phyloP scores from a whole-genome alignment of 2,888 invertebrate genomes.

The Synergus gifuensis region DNA sequence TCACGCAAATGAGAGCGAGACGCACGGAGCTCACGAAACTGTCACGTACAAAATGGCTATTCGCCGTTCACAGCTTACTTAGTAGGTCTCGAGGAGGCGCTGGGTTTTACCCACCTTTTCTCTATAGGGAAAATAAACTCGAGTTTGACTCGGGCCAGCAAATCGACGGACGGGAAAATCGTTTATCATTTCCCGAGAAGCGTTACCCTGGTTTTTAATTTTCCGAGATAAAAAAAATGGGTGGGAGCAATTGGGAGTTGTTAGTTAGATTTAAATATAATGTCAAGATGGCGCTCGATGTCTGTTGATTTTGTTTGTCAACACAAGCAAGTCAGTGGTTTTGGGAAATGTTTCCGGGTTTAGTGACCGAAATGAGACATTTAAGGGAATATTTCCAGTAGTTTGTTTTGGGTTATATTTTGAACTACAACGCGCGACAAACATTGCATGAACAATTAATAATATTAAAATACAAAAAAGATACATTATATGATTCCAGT shows the following conservation, averaged over 20 bases:
- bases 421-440: neutral
- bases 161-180: constrained; percentile 1
- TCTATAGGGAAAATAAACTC: neutral
- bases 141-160: neutral
- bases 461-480: too few species aligned
- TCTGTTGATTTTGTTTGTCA: constrained; percentile 41
- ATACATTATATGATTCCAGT: too few species aligned
- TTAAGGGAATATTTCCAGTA: constrained; percentile 8
- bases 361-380: constrained; percentile 1
- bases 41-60: constrained; percentile 59
- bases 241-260: neutral
- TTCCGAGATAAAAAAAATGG: neutral
- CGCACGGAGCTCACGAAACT: constrained; percentile 51
- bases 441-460: too few species aligned
- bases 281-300: constrained; percentile 37
- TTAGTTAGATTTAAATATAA: neutral
- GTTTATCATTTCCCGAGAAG: constrained; percentile 9
- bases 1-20: constrained; percentile 18
- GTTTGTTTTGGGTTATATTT: neutral
- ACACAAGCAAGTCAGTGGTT: constrained; percentile 8
- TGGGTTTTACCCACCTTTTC: constrained; percentile 13
- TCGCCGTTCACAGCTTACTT: constrained; percentile 53
- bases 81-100: constrained; percentile 47
- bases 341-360: constrained; percentile 20
- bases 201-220: neutral